phyloP scores from a whole-genome alignment of 1,140 invertebrate genomes.

The Thaumatotibia leucotreta region DNA sequence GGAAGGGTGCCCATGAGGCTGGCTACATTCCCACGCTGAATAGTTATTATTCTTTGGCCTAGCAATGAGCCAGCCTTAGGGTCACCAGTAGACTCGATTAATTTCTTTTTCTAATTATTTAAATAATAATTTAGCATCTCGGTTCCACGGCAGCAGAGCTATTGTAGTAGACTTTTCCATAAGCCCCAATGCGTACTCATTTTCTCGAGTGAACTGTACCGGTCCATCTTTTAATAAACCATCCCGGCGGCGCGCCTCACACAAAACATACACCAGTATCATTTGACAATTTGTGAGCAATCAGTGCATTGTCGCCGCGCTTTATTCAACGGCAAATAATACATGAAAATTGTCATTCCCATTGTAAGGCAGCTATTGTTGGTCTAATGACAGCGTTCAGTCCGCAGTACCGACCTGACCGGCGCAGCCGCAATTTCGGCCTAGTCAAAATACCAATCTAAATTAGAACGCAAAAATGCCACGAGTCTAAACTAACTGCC shows the following conservation, averaged over 20 bases:
- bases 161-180: too few species aligned
- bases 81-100: too few species aligned
- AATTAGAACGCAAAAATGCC: background rate
- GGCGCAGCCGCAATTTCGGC: conserved; percentile 33
- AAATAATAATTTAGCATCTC: too few species aligned
- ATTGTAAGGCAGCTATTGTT: conserved; percentile 66
- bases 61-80: too few species aligned
- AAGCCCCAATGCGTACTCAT: too few species aligned
- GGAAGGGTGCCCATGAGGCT: too few species aligned
- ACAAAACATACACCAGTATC: conserved; percentile 72
- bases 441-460: conserved; percentile 16
- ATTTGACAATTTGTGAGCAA: conserved; percentile 76
- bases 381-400: conserved; percentile 68
- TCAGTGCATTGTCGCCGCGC: conserved; percentile 72
- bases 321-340: conserved; percentile 74
- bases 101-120: too few species aligned
- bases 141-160: too few species aligned
- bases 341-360: conserved; percentile 72
- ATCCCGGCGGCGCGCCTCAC: conserved; percentile 54
- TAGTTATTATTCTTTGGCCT: too few species aligned
- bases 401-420: conserved; percentile 53
- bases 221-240: conserved; percentile 48
- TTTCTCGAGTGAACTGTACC: too few species aligned
- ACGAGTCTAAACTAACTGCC: background rate
- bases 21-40: too few species aligned